These are phyloP conservation scores for Vanessa atalanta DNA, from an alignment of 1,140 invertebrate species.

Conservation along the genomic window DNA sequence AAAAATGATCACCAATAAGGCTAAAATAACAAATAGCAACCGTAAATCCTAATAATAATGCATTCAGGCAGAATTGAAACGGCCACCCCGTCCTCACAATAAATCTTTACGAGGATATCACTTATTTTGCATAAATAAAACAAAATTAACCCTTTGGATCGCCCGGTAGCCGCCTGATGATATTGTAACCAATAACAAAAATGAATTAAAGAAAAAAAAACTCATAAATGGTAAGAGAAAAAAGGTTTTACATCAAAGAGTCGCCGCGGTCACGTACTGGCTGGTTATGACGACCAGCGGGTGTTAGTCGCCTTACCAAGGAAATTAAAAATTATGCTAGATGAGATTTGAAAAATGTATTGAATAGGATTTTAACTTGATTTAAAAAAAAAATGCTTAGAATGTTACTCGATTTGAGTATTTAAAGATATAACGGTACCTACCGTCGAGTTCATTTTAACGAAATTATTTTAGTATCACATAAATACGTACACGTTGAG, in stretches of 20 bases:
- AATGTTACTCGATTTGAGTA: not conserved
- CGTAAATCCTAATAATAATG: constrained; percentile 1
- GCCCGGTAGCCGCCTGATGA: constrained; percentile 74
- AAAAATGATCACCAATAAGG: not conserved
- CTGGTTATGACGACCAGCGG: constrained; percentile 73
- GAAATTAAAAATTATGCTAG: constrained; percentile 69
- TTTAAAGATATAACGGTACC: too few species aligned
- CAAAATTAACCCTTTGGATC: constrained; percentile 72
- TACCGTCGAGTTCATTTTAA: too few species aligned
- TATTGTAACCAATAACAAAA: constrained; percentile 75
- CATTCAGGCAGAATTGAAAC: constrained; percentile 20
- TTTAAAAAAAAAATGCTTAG: not conserved
- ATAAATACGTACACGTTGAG: not conserved
- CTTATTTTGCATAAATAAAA: constrained; percentile 79
- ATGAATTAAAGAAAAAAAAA: constrained; percentile 66
- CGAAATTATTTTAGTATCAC: too few species aligned
- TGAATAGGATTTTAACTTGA: constrained; percentile 39
- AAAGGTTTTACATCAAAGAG: constrained; percentile 69
- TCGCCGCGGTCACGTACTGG: constrained; percentile 71
- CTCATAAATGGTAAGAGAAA: constrained; percentile 65
- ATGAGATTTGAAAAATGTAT: constrained; percentile 59
- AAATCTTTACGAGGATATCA: constrained; percentile 66
- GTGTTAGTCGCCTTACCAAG: constrained; percentile 55
- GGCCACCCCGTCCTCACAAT: constrained; percentile 57
- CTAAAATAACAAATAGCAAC: not conserved